Conservation (phyloP, 1,140 invertebrate species). For the Grapholita molesta region DNA sequence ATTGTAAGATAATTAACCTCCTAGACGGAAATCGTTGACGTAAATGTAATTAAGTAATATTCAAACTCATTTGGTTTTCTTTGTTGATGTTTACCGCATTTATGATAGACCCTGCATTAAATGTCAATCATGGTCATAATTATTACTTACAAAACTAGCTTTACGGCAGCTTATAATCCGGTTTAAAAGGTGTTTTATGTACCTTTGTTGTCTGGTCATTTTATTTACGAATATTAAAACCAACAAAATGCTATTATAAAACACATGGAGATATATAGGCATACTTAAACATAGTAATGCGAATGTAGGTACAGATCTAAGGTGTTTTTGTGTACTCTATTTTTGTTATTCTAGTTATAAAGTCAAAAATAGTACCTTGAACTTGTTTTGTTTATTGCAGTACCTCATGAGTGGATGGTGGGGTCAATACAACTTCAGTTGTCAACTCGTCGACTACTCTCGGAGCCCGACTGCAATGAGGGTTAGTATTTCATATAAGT, state of each 20-base stretch:
- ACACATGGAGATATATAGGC: too few species aligned
- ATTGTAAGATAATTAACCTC: constrained; percentile 7
- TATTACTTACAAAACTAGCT: too few species aligned
- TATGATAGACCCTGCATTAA: background rate
- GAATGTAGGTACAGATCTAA: too few species aligned
- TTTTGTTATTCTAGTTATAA: background rate
- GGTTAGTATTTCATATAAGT: constrained; percentile 80
- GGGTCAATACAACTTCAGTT: constrained; percentile 93
- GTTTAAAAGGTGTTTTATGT: too few species aligned
- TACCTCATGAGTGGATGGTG: constrained; percentile 92
- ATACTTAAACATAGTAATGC: too few species aligned
- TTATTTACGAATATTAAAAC: too few species aligned
- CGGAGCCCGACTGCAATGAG: constrained; percentile 89
- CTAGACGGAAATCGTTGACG: constrained; percentile 9
- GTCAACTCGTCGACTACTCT: constrained; percentile 96
- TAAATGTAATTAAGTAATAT: constrained; percentile 15
- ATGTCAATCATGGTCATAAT: background rate
- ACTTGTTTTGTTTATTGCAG: constrained; percentile 75
- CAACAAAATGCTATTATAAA: too few species aligned
- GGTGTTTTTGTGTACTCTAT: too few species aligned
- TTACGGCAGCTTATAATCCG: too few species aligned
- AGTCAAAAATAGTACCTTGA: background rate
- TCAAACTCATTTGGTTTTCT: background rate
- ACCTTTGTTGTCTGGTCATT: too few species aligned
- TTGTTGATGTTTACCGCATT: constrained; percentile 6